Conservation (phyloP, 2,888 invertebrate genomes). For the Leptura quadrifasciata region DNA sequence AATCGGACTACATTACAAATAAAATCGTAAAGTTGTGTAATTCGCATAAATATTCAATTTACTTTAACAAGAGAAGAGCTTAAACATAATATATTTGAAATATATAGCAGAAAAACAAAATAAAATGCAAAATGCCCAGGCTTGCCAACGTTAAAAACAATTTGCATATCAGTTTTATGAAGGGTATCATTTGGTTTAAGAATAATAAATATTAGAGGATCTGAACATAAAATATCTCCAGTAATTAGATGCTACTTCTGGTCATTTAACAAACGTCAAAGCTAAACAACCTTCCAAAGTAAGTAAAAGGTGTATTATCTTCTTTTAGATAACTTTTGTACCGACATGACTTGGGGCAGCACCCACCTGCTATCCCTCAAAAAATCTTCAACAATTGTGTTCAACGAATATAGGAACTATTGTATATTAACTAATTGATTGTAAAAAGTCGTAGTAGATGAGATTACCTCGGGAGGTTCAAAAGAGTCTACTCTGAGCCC, state of each 20-base stretch:
- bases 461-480: too few relatives aligned
- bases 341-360: too few relatives aligned
- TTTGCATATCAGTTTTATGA: constrained; percentile 14
- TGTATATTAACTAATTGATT: too few relatives aligned
- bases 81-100: neutral
- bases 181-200: constrained; percentile 16
- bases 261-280: too few relatives aligned
- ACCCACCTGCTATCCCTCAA: too few relatives aligned
- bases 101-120: neutral
- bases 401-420: too few relatives aligned
- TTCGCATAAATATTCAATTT: neutral
- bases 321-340: too few relatives aligned
- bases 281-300: too few relatives aligned
- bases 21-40: neutral
- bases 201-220: neutral
- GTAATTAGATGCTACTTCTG: neutral
- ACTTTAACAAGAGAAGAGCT: constrained; percentile 10
- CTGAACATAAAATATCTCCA: neutral
- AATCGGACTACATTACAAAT: neutral
- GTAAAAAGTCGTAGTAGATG: too few relatives aligned
- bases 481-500: too few relatives aligned
- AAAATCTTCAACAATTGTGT: too few relatives aligned
- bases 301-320: too few relatives aligned
- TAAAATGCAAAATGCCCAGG: neutral
- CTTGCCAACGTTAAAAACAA: constrained; percentile 29